Evolutionary conservation across 2,113 vertebrate species (phyloP), one percentile per base, ranked within the genome.

Genomic region (human (Homo sapiens)): DNA sequence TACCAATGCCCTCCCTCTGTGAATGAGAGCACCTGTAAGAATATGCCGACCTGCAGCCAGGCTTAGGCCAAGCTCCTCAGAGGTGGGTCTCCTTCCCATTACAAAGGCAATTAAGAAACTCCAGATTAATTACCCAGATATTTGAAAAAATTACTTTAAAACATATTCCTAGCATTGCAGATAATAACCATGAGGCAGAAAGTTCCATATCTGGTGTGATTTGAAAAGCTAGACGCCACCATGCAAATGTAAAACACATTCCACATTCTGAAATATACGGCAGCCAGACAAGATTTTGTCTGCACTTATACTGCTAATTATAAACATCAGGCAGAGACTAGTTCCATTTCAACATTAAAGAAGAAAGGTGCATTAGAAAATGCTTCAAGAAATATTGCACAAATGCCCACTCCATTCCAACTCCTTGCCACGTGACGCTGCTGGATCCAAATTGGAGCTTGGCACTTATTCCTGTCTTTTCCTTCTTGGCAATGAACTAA

Each of bases 401-500:
- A 23, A 18, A 43, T 12, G 1, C 25, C 8, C 8, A 0, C 17
- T 22, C 43, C n/a, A 3, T 6, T 5, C 52, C 88, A 48, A 9
- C 16, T 59, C 66, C 4, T 0, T 8, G 40, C n/a, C 75, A 11
- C 5, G 0, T 1, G 32, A 13, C 0, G 0, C 43, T 6, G 43
- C 16, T 12, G 89, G 70, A n/a, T 16, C 35, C 48, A 0, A 12
- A 6, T 8, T 0, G 0, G 18, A 0, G 0, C 70, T 8, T 5
- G 0, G n/a, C 1, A 5, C 25, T 18, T 3, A 0, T 4, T 9
- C 25, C 22, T 8, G 1, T 32, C 30, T 25, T 13, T 6, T 87
- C 55, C 50, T 52, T 20, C 38, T 30, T 43, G 76, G 75, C 43
- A 13, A 18, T 12, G 0, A 8, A 32, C 45, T 4, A 43, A 0